These are phyloP conservation scores for Aphodius granarius DNA, from an alignment of 2,888 invertebrate genomes.

Conservation along the genomic window DNA sequence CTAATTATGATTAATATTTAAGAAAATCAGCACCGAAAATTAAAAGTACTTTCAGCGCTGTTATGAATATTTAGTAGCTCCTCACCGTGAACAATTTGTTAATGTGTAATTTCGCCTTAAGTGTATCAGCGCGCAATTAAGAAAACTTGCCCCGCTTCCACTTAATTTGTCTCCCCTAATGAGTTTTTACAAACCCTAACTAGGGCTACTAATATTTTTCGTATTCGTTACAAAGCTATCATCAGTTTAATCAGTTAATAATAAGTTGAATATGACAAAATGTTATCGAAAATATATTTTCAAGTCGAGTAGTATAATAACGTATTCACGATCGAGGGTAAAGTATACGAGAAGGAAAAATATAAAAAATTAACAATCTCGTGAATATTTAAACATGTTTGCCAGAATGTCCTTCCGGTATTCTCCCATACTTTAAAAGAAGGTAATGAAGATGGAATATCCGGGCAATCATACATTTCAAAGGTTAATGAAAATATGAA, in stretches of 20 bases:
- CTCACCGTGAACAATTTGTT: constrained; percentile 12
- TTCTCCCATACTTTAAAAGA: background rate
- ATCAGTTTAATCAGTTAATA: too few species aligned
- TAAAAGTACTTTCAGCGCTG: constrained; percentile 24
- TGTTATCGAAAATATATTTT: background rate
- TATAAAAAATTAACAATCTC: background rate
- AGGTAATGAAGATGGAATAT: background rate
- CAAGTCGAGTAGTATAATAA: background rate
- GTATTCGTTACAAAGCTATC: background rate
- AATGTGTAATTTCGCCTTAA: background rate
- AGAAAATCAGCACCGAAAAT: constrained; percentile 24
- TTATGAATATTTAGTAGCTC: constrained; percentile 26
- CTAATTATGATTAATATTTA: constrained; percentile 29
- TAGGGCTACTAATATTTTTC: background rate
- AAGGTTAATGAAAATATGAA: background rate
- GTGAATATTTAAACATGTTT: background rate
- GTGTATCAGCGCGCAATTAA: background rate
- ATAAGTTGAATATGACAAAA: background rate
- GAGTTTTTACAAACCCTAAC: background rate
- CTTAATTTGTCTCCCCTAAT: background rate
- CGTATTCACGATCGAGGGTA: background rate
- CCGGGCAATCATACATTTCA: background rate
- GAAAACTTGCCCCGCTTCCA: background rate
- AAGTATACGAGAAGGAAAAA: background rate
- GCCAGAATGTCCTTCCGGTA: background rate